Base-by-base conservation (phyloP, 2,113 vertebrate genomes). In the Malurus melanocephalus region DNA sequence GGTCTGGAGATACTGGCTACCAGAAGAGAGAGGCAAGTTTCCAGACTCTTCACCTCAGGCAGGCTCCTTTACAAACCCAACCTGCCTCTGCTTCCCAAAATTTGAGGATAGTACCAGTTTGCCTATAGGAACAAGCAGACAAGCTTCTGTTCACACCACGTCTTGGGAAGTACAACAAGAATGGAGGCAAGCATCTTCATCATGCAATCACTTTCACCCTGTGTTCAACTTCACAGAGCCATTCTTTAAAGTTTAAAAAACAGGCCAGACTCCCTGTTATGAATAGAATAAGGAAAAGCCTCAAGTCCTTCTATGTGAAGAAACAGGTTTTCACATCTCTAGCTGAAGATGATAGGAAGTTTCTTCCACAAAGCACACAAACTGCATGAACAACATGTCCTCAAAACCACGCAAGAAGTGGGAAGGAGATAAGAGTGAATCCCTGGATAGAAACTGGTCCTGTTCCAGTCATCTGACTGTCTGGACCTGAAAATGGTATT, bases 281-380 rank as follows among this genome's bases (percentile, higher is more conserved):
- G 48, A 87, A 87, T 13, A 85, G 42, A 87, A 80, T 18, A 83
- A 91, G 87, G 52, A 87, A 95, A 93, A 92, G 87, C 87, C 85
- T 11, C 35, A 77, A 91, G 81, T 77, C 75, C 10, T 93, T 73
- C 60, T 85, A 65, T 78, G 76, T 92, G 79, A 93, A 93, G 15
- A 40, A 91, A 77, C 11, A 77, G 57, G 57, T 61, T 92, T 87
- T 80, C 42, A 80, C 48, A 33, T 71, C n/a, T 73, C 48, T 71
- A 89, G 52, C n/a, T 55, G 42, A 13, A 83, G 65, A 83, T 52
- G 61, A 77, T 10, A 82, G 32, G 32, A 79, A 51, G 38, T 53
- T 87, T 92, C 42, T 42, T 91, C 22, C 61, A 91, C 27, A 85
- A 77, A 89, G 76, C 38, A 74, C 52, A 67, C 14, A 15, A 74